These are phyloP conservation scores for Heliconius cydno DNA, from an alignment of 2,888 invertebrate species.

Conservation along the genomic window DNA sequence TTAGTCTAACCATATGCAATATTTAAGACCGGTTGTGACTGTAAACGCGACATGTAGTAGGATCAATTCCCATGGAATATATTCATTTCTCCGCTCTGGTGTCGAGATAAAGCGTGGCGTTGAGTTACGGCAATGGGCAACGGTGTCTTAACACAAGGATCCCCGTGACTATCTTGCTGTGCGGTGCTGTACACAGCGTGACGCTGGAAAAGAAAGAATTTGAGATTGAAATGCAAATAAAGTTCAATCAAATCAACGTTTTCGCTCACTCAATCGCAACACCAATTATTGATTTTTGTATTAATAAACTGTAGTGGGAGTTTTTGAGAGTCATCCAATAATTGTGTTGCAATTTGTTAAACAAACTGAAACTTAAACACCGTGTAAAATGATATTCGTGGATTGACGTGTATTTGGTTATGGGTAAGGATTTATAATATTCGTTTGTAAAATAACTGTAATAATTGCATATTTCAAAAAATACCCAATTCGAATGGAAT, in stretches of 20 bases:
- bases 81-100: too few species aligned
- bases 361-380: constrained; percentile 30
- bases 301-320: constrained; percentile 27
- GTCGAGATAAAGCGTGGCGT: too few species aligned
- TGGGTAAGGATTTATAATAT: background rate
- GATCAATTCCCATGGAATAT: too few species aligned
- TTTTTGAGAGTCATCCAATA: constrained; percentile 18
- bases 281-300: constrained; percentile 30
- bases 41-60: too few species aligned
- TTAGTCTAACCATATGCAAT: constrained; percentile 2
- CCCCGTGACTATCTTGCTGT: too few species aligned
- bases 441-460: too few species aligned
- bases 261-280: constrained; percentile 15
- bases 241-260: constrained; percentile 30
- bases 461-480: too few species aligned
- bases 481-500: too few species aligned
- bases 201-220: background rate
- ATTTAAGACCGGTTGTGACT: background rate
- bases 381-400: constrained; percentile 22
- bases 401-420: background rate
- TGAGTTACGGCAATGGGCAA: too few species aligned
- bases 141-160: too few species aligned
- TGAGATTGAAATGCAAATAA: constrained; percentile 20
- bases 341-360: constrained; percentile 18
- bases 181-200: too few species aligned